A percentile compares a stretch with the other conserved stretches of the same genome.
phyloP scores from a whole-genome alignment of 2,797 vertebrate species.

The Macroramphosus scolopax region DNA sequence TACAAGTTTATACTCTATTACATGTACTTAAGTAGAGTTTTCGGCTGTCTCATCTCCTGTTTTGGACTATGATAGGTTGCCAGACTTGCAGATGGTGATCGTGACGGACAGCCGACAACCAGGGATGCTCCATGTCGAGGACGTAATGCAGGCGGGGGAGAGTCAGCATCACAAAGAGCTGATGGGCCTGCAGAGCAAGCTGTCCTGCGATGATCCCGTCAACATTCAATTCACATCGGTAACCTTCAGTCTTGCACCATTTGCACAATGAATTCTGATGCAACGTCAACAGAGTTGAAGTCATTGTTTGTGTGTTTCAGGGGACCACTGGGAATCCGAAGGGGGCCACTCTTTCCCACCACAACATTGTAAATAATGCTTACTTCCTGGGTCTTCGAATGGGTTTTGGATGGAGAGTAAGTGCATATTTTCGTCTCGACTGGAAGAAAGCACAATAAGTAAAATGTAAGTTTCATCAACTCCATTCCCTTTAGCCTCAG shows the following conservation, averaged over 20 bases:
- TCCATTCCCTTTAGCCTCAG: slow-evolving; percentile 56
- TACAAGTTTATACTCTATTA: no score
- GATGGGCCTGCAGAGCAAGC: slow-evolving; percentile 72
- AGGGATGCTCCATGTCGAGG: slow-evolving; percentile 82
- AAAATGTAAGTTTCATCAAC: background rate
- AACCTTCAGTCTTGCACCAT: slow-evolving; percentile 23
- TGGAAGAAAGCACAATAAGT: background rate
- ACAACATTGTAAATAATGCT: slow-evolving; percentile 86
- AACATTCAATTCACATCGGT: slow-evolving; percentile 95
- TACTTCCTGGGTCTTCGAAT: slow-evolving; percentile 73
- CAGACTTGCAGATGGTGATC: slow-evolving; percentile 84
- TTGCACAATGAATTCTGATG: background rate
- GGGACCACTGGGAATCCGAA: slow-evolving; percentile 90
- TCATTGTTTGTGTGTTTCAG: slow-evolving; percentile 61
- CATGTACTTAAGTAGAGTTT: no score
- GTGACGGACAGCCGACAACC: slow-evolving; percentile 78
- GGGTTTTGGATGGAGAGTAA: slow-evolving; percentile 67
- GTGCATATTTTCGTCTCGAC: slow-evolving; percentile 13
- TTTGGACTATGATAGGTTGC: slow-evolving; percentile 73
- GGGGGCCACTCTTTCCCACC: slow-evolving; percentile 78
- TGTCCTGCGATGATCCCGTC: slow-evolving; percentile 83
- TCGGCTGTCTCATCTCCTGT: background rate
- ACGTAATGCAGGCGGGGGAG: slow-evolving; percentile 83
- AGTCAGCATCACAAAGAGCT: slow-evolving; percentile 75
- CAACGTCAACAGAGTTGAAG: background rate